Percentiles rank a stretch among this genome's conserved stretches.
Evolutionary conservation across 1,140 invertebrate genomes (phyloP).

Genomic region (Papilio machaon): DNA sequence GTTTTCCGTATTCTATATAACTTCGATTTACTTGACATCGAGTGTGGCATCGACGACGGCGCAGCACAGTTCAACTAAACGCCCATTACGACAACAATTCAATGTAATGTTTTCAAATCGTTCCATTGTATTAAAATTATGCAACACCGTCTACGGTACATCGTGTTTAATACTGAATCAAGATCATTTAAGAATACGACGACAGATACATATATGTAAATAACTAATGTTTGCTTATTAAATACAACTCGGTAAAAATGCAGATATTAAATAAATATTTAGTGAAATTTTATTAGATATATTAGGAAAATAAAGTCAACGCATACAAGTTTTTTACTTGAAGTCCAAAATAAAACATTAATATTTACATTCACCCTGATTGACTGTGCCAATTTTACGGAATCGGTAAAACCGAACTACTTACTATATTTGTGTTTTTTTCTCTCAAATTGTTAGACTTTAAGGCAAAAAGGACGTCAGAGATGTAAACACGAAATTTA

Average conservation of each 20-base stretch:
- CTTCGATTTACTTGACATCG: conserved; percentile 27
- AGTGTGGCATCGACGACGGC: conserved; percentile 11
- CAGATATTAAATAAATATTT: too few relatives aligned
- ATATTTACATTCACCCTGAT: neutral
- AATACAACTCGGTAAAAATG: neutral
- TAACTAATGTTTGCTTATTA: neutral
- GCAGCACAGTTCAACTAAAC: neutral
- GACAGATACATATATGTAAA: neutral
- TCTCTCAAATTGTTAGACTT: neutral
- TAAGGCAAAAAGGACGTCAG: neutral
- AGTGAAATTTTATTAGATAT: too few relatives aligned
- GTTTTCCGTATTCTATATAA: conserved; percentile 34
- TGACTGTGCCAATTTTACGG: neutral
- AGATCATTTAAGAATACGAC: neutral
- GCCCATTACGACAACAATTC: conserved; percentile 29
- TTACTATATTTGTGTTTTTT: neutral
- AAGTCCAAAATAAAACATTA: too few relatives aligned
- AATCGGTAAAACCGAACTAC: neutral
- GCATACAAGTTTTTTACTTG: too few relatives aligned
- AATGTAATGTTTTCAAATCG: conserved; percentile 37
- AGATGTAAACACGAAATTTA: neutral
- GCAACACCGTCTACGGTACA: conserved; percentile 19
- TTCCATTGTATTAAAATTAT: conserved; percentile 37
- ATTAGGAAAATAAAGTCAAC: too few relatives aligned
- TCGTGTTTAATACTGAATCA: conserved; percentile 11